A percentile compares a stretch with the other conserved stretches of the same genome.
Conservation (phyloP, 2,888 invertebrate genomes). For the Periphyllus acericola region DNA sequence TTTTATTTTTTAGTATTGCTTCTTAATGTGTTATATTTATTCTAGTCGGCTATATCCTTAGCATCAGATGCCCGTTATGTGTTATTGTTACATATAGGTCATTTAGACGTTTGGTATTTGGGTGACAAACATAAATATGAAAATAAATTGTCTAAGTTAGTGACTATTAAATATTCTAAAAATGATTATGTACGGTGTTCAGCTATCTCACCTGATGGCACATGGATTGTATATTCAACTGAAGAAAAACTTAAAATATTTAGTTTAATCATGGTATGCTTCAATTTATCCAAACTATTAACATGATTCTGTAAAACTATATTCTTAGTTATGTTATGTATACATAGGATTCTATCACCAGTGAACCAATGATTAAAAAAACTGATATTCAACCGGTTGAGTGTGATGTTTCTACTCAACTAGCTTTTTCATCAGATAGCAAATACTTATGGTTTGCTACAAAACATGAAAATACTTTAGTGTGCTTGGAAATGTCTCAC, state of each 20-base stretch:
- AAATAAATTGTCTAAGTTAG: slow-evolving; percentile 47
- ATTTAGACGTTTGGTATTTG: slow-evolving; percentile 68
- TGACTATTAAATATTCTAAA: slow-evolving; percentile 62
- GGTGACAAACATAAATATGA: slow-evolving; percentile 56
- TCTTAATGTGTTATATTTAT: slow-evolving; percentile 10
- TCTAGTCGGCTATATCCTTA: slow-evolving; percentile 63
- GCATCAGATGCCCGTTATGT: slow-evolving; percentile 66
- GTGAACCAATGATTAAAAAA: slow-evolving; percentile 57
- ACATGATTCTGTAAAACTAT: neutral
- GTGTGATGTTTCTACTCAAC: slow-evolving; percentile 49
- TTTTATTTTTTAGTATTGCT: neutral
- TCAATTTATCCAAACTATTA: neutral
- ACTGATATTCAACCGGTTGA: slow-evolving; percentile 39
- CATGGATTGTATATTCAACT: slow-evolving; percentile 81
- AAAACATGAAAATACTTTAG: slow-evolving; percentile 59
- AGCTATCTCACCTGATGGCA: slow-evolving; percentile 77
- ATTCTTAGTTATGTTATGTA: slow-evolving; percentile 7
- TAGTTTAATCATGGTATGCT: slow-evolving; percentile 71
- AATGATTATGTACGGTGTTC: slow-evolving; percentile 73
- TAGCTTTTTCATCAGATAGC: slow-evolving; percentile 61
- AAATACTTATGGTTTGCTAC: slow-evolving; percentile 62
- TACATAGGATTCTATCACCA: slow-evolving; percentile 62
- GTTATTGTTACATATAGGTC: slow-evolving; percentile 67
- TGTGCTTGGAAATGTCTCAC: slow-evolving; percentile 52
- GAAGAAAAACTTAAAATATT: slow-evolving; percentile 75